These are phyloP conservation scores for Muscicapa striata DNA, from an alignment of 2,797 vertebrate genomes.

Conservation along the genomic window DNA sequence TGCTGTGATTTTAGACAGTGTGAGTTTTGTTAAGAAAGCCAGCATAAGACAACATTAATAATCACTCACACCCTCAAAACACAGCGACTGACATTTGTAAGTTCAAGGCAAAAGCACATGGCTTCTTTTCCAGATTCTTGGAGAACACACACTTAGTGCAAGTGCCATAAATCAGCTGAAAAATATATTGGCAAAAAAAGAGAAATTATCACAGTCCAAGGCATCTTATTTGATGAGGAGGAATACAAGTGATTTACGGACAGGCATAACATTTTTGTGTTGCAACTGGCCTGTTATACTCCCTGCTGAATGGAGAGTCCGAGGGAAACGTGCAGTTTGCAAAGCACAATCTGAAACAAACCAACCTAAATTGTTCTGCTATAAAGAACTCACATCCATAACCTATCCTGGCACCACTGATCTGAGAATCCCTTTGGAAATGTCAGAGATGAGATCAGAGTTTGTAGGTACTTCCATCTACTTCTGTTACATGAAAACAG, in stretches of 20 bases:
- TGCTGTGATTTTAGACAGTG: constrained; percentile 4
- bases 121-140: constrained; percentile 28
- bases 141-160: not conserved
- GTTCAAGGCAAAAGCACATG: not conserved
- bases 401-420: not conserved
- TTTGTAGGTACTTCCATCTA: not conserved
- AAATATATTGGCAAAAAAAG: not conserved
- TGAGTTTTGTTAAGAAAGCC: constrained; percentile 26
- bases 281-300: not conserved
- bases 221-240: not conserved
- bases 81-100: not conserved
- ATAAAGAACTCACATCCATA: not conserved
- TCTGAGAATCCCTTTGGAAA: not conserved
- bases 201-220: constrained; percentile 26
- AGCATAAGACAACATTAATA: constrained; percentile 17
- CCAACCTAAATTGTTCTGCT: not conserved
- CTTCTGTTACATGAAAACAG: not conserved
- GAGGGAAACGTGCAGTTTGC: not conserved
- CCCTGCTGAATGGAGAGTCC: not conserved
- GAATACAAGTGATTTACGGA: not conserved
- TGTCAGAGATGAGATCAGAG: not conserved
- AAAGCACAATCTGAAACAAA: constrained; percentile 13
- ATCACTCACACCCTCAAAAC: not conserved
- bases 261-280: not conserved
- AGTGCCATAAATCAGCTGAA: constrained; percentile 28